These are phyloP conservation scores for Arrhopalites spinosus DNA, from an alignment of 2,888 invertebrate genomes.

Conservation along the genomic window DNA sequence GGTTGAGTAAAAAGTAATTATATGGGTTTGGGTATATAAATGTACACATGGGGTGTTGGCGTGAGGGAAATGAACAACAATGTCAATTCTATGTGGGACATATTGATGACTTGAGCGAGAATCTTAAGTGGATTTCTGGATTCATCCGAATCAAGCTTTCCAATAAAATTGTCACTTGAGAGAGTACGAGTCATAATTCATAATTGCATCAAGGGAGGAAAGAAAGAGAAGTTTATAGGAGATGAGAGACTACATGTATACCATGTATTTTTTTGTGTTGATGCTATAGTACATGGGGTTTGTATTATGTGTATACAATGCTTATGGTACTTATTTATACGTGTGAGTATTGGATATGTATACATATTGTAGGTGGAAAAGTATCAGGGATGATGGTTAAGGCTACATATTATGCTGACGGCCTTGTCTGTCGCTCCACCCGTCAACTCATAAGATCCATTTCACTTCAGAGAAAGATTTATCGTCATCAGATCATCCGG, in stretches of 20 bases:
- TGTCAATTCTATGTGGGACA: conserved; percentile 2
- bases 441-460: conserved; percentile 42
- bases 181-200: conserved; percentile 54
- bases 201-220: conserved; percentile 49
- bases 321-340: not conserved
- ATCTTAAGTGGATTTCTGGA: conserved; percentile 54
- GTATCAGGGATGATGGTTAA: not conserved
- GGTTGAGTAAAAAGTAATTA: no score
- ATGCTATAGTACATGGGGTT: not conserved
- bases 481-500: conserved; percentile 53
- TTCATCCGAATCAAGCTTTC: conserved; percentile 53
- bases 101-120: conserved; percentile 5
- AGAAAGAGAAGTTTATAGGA: not conserved
- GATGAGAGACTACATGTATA: not conserved
- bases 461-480: conserved; percentile 52
- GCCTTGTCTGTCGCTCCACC: conserved; percentile 32
- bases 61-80: not conserved
- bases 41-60: no score
- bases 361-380: not conserved
- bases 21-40: no score
- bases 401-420: conserved; percentile 22
- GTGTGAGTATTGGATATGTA: not conserved
- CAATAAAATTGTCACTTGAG: conserved; percentile 57
- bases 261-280: not conserved
- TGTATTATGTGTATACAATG: not conserved